Evolutionary conservation across 1,140 invertebrate species (phyloP).

Genomic region (Psilanteris sp.): DNA sequence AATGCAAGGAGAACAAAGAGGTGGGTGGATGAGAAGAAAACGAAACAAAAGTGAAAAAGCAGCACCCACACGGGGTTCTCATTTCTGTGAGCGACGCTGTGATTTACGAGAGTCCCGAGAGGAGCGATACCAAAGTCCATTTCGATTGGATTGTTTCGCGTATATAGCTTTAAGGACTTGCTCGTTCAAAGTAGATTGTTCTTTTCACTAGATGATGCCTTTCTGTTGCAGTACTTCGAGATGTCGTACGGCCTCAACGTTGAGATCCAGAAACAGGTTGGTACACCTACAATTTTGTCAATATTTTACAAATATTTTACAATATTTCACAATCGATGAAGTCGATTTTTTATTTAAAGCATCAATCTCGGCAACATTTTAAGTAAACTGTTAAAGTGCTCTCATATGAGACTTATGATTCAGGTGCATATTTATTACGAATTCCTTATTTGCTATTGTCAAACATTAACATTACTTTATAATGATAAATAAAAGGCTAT

Average conservation of each 20-base stretch:
- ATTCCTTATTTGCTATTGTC: no score
- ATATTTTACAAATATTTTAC: constrained; percentile 14
- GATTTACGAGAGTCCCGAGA: constrained; percentile 64
- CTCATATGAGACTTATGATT: no score
- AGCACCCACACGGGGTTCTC: constrained; percentile 60
- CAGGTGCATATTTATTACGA: no score
- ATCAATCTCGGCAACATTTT: no score
- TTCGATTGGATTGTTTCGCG: constrained; percentile 58
- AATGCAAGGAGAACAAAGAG: constrained; percentile 54
- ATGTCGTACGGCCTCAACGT: constrained; percentile 90
- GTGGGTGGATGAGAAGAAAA: constrained; percentile 47
- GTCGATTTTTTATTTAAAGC: no score
- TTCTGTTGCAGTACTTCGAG: constrained; percentile 88
- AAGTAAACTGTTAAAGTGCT: no score
- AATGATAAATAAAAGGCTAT: no score
- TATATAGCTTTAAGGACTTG: constrained; percentile 57
- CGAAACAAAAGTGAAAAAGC: constrained; percentile 60
- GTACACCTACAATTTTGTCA: constrained; percentile 37
- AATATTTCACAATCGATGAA: no score
- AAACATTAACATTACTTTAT: no score
- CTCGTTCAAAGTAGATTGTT: constrained; percentile 40
- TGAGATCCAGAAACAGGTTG: constrained; percentile 91
- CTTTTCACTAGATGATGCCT: constrained; percentile 57
- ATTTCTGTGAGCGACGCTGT: constrained; percentile 61
- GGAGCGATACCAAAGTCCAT: constrained; percentile 56